Base-by-base conservation (phyloP, 2,113 vertebrate species). In the Argyrosomus japonicus region DNA sequence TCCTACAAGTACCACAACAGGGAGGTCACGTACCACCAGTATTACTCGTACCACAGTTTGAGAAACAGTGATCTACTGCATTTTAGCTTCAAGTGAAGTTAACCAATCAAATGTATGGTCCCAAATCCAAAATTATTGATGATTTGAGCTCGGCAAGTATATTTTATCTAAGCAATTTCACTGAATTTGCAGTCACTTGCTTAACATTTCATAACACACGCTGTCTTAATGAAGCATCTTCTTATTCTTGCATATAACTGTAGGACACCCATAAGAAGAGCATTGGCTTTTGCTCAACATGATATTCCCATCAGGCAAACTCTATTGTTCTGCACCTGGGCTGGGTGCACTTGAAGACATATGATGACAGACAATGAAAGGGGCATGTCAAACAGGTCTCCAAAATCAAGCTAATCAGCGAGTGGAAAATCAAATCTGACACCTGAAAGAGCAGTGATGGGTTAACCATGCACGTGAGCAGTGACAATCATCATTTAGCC, bases 361-460 rank as follows among this genome's bases (percentile, higher is more conserved):
- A 83, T 81, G 64, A 85, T 29, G 40, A 51, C 71, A 58, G 57
- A 88, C 78, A 75, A 57, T 69, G 45, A 75, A 61, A 75, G 36
- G 53, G 50, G 87, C 51, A 36, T 62, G 84, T 81, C 71, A 76
- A 80, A 84, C 63, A 21, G 71, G 83, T 83, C 73, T 67, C 23
- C 60, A 54, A 57, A 77, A 63, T 25, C 47, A 80, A 45, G 57
- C 15, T 47, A 23, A 79, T 75, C 71, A 74, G 50, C 48, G 48
- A 82, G 74, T 83, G 82, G 53, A 85, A 92, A 92, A 93, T 91
- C 14, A 25, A 53, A 87, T 83, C 7, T 76, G 88, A 81, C 88
- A 85, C 56, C 36, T 82, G 81, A 77, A 74, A 82, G 70, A 57
- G 57, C 50, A 19, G n/a, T 17, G 9, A 43, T 40, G 15, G 62